Base-by-base conservation (phyloP, 2,797 vertebrate species). In the Rhyacichthys aspro region DNA sequence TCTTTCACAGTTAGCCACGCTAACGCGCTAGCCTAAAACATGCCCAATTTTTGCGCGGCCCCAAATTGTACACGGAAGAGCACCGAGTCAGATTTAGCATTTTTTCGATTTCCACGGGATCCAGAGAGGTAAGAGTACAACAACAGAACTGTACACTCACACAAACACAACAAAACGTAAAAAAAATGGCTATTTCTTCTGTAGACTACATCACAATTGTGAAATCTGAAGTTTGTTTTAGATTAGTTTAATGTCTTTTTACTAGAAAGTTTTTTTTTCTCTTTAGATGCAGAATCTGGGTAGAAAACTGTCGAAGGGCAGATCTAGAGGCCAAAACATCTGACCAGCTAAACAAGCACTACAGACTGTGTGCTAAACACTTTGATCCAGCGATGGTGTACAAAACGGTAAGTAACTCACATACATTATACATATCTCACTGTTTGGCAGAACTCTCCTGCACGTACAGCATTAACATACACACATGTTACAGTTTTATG, bases 321-420 rank as follows among this genome's bases (percentile, higher is more conserved):
- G 98, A 98, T 84, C 87, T 99, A 32, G 97, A 99, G 89, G 95
- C 95, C 47, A 98, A 98, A 91, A 98, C 98, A 18, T 93, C 97
- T 0, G 98, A 98, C 81, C 97, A 98, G 70, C 88, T 99, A 63
- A 98, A 99, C 88, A 99, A 98, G 52, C 97, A 99, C 79, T 99
- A 99, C 81, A 89, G 98, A 64, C 83, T 99, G 42, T 99, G 98
- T 36, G 96, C 98, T 33, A 97, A 98, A 76, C 98, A 99, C 85
- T 99, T 99, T 39, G 98, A 98, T 69, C 95, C 96, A 11, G 95
- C 95, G 6, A 95, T 98, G 95, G 98, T 99, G 62, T 98, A 95
- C 84, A 95, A 95, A 90, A 99, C 95, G 5, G 98, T 99, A 86
- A 94, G 94, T 95, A 59, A 52, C 17, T 9, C 3, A n/a, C n/a